Percentiles rank a stretch among this genome's conserved stretches.
Conservation (phyloP, 2,113 vertebrate species). For the Epinephelus lanceolatus region DNA sequence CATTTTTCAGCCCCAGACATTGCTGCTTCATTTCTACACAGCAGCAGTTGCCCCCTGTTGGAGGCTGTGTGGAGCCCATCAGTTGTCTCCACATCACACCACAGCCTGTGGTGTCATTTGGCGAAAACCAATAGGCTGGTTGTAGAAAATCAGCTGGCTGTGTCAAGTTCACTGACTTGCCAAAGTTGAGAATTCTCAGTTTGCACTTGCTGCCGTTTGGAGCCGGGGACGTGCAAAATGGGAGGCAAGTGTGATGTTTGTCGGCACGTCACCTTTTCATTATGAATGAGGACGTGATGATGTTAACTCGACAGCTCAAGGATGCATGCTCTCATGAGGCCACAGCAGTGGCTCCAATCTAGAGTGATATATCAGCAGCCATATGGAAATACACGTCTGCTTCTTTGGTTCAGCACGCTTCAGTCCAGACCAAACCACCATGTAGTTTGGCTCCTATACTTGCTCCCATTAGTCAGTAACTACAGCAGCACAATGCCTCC, state of each 20-base stretch:
- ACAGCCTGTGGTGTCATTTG: neutral
- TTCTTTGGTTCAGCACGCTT: constrained; percentile 10
- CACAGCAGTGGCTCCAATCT: constrained; percentile 2
- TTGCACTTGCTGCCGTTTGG: neutral
- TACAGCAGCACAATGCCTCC: constrained; percentile 1
- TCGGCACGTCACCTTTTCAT: constrained; percentile 23
- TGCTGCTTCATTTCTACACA: neutral
- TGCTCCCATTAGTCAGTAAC: neutral
- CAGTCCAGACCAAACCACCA: constrained; percentile 36
- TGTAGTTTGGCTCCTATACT: constrained; percentile 25
- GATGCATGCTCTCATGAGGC: neutral
- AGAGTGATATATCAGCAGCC: neutral
- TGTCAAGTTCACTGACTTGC: neutral
- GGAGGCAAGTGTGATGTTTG: constrained; percentile 41
- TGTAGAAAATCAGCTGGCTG: neutral
- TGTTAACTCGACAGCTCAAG: constrained; percentile 32
- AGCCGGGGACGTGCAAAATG: constrained; percentile 2
- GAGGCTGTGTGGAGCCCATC: neutral
- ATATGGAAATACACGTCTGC: constrained; percentile 17
- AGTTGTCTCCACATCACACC: neutral
- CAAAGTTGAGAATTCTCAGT: neutral
- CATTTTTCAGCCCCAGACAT: too few species aligned
- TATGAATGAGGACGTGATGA: constrained; percentile 23
- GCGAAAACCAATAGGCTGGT: neutral
- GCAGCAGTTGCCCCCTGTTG: neutral